phyloP scores from a whole-genome alignment of 1,140 invertebrate genomes.

The Notospermus geniculatus region DNA sequence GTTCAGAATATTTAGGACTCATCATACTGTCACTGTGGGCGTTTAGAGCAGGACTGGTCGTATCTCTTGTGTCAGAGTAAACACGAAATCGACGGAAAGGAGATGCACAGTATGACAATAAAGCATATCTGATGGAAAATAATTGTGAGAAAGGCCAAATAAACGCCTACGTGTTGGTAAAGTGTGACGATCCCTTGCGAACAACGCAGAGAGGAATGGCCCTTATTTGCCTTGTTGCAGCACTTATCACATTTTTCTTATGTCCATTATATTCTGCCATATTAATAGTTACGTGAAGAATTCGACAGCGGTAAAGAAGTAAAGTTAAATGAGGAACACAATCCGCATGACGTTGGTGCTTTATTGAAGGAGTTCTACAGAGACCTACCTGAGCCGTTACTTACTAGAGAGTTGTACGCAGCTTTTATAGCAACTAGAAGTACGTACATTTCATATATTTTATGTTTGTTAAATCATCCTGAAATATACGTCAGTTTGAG shows the following conservation, averaged over 20 bases:
- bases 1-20: too few relatives aligned
- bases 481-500: too few relatives aligned
- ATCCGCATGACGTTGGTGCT: constrained; percentile 89
- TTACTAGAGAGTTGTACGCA: constrained; percentile 83
- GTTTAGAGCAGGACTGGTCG: too few relatives aligned
- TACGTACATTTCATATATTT: constrained; percentile 58
- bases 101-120: too few relatives aligned
- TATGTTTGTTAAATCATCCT: too few relatives aligned
- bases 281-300: constrained; percentile 85
- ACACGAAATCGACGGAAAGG: too few relatives aligned
- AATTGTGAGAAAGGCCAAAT: too few relatives aligned
- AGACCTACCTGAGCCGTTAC: constrained; percentile 86
- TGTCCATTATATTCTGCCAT: too few relatives aligned
- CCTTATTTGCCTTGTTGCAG: background rate
- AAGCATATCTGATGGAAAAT: too few relatives aligned
- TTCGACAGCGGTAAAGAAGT: constrained; percentile 81
- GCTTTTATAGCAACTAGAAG: constrained; percentile 88
- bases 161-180: background rate
- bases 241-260: constrained; percentile 2
- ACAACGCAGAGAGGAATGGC: too few relatives aligned
- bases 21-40: too few relatives aligned
- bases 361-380: constrained; percentile 90
- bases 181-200: background rate
- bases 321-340: constrained; percentile 73
- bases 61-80: too few relatives aligned